A percentile compares a stretch with the other conserved stretches of the same genome.
phyloP scores from a whole-genome alignment of 2,888 invertebrate species.

The Orgyia antiqua region DNA sequence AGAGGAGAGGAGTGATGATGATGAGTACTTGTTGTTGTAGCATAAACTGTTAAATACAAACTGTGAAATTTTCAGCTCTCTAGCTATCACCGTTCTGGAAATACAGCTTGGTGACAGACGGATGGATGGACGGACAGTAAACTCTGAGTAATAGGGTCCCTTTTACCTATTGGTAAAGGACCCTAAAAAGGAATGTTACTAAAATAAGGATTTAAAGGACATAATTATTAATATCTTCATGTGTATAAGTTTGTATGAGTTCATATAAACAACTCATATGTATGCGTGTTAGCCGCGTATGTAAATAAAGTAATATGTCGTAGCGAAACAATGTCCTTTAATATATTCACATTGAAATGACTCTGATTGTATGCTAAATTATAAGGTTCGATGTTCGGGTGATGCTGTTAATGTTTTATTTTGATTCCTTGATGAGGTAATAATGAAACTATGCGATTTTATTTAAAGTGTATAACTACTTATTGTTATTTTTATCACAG shows the following conservation, averaged over 20 bases:
- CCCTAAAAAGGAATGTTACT: too few relatives aligned
- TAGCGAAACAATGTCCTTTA: slow-evolving; percentile 31
- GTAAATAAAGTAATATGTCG: slow-evolving; percentile 29
- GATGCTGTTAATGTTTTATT: slow-evolving; percentile 23
- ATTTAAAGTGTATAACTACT: neutral
- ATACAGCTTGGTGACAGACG: too few relatives aligned
- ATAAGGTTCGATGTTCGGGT: slow-evolving; percentile 29
- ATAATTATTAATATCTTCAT: too few relatives aligned
- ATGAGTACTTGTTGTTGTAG: too few relatives aligned
- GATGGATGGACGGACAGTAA: too few relatives aligned
- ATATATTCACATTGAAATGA: slow-evolving; percentile 31
- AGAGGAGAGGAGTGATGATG: too few relatives aligned
- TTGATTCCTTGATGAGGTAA: slow-evolving; percentile 3
- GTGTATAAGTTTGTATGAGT: neutral
- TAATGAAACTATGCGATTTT: neutral
- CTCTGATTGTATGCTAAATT: slow-evolving; percentile 43
- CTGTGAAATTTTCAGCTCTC: too few relatives aligned
- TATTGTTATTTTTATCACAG: neutral
- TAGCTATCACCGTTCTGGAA: too few relatives aligned
- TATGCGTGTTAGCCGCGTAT: slow-evolving; percentile 32
- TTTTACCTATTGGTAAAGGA: too few relatives aligned
- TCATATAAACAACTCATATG: slow-evolving; percentile 20
- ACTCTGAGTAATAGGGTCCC: too few relatives aligned
- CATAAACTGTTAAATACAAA: too few relatives aligned
- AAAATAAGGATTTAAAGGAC: too few relatives aligned